Evolutionary conservation across 35 echinoderm and acorn worm species (phyloP), one percentile per base, ranked within the genome.

Genomic region (Hemicentrotus pulcherrimus): DNA sequence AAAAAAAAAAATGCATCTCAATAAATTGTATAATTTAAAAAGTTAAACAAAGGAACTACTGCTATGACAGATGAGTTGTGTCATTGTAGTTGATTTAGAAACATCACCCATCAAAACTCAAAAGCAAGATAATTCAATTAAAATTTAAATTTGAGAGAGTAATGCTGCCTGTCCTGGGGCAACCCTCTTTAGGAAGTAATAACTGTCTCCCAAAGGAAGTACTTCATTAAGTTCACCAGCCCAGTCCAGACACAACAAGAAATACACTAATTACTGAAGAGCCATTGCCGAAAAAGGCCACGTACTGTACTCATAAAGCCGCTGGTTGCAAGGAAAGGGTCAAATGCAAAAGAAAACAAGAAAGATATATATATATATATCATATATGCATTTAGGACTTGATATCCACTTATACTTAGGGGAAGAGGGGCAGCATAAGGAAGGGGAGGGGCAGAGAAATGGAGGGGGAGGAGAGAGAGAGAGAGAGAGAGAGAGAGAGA

Each of bases 201-300:
- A 78, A 78, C 65, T 78, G 65, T 78, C 65, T 78, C 65, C 65
- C 9, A 8, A 28, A 18, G 65, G 65, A 78, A 78, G 65, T 78
- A 78, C 65, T 78, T 78, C 65, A 78, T 78, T 78, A 78, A 78
- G 18, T 78, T 22, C 24, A 78, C 15, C 65, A 78, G 65, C 28
- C 19, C 19, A 6, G 65, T 22, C 28, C 65, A 22, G 28, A n/a
- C 65, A 22, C 19, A 78, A 78, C 22, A 78, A 78, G 18, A 78
- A 78, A 78, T 78, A 78, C 65, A 28, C 65, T 78, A 78, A 78
- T 78, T 78, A 78, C 65, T 78, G 65, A 78, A 78, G 65, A n/a
- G 19, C 19, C 24, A 8, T 22, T 78, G 65, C n/a, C n/a, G 9
- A 78, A 78, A n/a, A n/a, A 28, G 65, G 65, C 7, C 65, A 78